Conservation (phyloP, 2,888 invertebrate genomes). For the Spodoptera littoralis region DNA sequence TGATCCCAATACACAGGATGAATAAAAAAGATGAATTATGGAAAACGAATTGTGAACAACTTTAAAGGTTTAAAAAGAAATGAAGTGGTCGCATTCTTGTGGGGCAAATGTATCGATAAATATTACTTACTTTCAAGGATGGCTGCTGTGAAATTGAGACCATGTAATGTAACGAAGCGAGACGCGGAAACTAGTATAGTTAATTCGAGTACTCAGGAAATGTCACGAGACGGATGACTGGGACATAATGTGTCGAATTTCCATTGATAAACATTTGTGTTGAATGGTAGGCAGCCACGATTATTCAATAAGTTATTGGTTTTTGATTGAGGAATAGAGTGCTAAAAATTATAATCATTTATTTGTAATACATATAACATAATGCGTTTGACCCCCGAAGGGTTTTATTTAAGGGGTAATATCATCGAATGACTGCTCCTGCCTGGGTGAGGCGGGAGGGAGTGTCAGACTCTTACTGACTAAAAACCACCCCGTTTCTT, state of each 20-base stretch:
- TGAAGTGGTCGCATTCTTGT: conserved; percentile 34
- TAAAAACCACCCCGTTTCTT: too few relatives aligned
- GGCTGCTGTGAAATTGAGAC: conserved; percentile 22
- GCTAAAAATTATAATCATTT: too few relatives aligned
- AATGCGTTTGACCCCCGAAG: too few relatives aligned
- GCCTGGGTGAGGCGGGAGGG: too few relatives aligned
- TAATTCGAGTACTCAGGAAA: conserved; percentile 34
- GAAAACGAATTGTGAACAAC: conserved; percentile 26
- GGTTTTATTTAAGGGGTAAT: too few relatives aligned
- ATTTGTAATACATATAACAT: too few relatives aligned
- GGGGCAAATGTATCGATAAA: conserved; percentile 7
- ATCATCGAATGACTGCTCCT: too few relatives aligned
- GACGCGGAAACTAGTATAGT: conserved; percentile 44
- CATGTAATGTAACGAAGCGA: conserved; percentile 23
- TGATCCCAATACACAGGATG: conserved; percentile 9
- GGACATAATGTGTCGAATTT: conserved; percentile 13
- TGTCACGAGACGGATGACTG: conserved; percentile 29
- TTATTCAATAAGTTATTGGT: too few relatives aligned
- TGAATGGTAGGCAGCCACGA: too few relatives aligned
- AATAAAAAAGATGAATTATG: conserved; percentile 25
- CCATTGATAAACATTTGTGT: too few relatives aligned
- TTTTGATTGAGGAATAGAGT: too few relatives aligned
- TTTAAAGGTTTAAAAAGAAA: conserved; percentile 24
- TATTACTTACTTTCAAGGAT: conserved; percentile 36
- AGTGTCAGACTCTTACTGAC: too few relatives aligned